Evolutionary conservation across 2,113 vertebrate genomes (phyloP), one percentile per base, ranked within the genome.

Genomic region (Lagopus muta): DNA sequence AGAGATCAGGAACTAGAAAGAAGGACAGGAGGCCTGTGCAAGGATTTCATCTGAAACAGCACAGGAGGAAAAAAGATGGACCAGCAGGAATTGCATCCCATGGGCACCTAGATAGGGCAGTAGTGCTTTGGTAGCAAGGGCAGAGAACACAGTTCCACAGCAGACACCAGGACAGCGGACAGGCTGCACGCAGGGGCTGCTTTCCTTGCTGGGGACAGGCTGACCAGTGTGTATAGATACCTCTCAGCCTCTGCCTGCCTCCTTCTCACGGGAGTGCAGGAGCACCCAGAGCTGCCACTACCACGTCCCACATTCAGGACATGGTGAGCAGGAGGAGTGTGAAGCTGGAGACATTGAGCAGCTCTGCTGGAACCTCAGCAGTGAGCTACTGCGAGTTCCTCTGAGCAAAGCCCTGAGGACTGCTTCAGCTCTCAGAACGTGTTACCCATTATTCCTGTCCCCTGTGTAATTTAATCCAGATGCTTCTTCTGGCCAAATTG

Each of bases 401-500:
- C 28, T 47, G 28, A 36, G 64, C 55, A 50, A 89, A 47, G 57
- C 61, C 19, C 47, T 54, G 79, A n/a, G 85, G 89, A 93, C 93
- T 89, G 22, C 85, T 91, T 91, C 96, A 94, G 95, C 95, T 94
- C 94, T 95, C 88, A 89, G 93, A 92, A 97, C 90, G 92, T 85
- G 93, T 97, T 95, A 97, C 96, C 93, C 97, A 95, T 96, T 93
- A 94, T 96, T 96, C 96, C 55, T 57, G 95, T 96, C 89, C 95
- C 93, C 93, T 92, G 93, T 80, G 95, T 97, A 96, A 97, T 97
- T 95, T 81, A 92, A 96, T 95, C 96, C 93, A 96, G 95, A 96
- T 95, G 94, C 95, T 89, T 90, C 82, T 4, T 62, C 92, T 97
- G 96, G 96, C 96, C 95, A 61, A 2, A 28, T 82, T 92, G 94